Evolutionary conservation across 2,888 invertebrate species (phyloP), one percentile per base, ranked within the genome.

Genomic region (Gerris lacustris): DNA sequence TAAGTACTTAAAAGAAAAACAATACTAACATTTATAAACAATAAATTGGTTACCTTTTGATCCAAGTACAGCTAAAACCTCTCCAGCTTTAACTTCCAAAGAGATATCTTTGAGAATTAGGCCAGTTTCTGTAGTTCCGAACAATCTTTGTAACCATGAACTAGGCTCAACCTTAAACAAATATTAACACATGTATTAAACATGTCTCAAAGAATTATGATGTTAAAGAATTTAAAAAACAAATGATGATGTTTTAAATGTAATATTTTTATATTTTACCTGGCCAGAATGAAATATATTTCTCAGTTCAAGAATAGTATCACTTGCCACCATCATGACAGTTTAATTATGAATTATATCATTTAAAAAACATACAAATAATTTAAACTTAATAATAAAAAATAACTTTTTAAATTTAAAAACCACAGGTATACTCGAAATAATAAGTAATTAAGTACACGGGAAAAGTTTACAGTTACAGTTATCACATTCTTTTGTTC

Each of bases 91-190:
- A 0, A 96, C 92, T 73, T 90, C 90, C 77, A 96, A 86, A 31
- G 92, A 93, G 6, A 96, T 93, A 82, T 96, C 95, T 81, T 96
- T 93, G 15, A 96, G 84, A 70, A 96, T 94, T 47, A 94, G 86
- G 0, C 92, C 92, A 2, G 90, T 90, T 78, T 90, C 90, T 70
- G 91, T 87, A 44, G 87, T 89, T 0, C 92, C 92, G 66, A 90
- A 87, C 69, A 90, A 76, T 69, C 87, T 84, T 79, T 90, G 89
- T 75, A 88, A 84, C 79, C 90, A 90, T 73, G 89, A 90, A 71
- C 89, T 88, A 5, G 90, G 89, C 78, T 92, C 92, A 77, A 92
- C 90, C 91, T 91, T 31, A 31, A 31, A 31, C 31, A 31, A 31
- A 31, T 31, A 31, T 31, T 31, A 31, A 76, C 63, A 78, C 77